A percentile compares a stretch with the other conserved stretches of the same genome.
These are phyloP conservation scores for Papilio polyxenes DNA, from an alignment of 1,140 invertebrate genomes.

Conservation along the genomic window DNA sequence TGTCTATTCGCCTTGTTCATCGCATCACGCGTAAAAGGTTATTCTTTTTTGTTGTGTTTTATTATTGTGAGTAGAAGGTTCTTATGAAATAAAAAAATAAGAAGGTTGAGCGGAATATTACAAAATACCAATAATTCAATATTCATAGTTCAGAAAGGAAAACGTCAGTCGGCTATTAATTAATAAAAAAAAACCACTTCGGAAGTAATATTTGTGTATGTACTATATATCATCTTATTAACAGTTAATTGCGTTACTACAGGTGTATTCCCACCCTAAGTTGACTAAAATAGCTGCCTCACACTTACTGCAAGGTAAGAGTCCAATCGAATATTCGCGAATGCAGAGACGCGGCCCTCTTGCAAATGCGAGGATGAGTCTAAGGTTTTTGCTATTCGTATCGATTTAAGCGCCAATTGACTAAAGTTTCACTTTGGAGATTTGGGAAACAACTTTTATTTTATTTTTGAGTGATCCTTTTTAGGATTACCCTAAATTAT, in stretches of 20 bases:
- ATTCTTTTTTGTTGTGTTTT: too few species aligned
- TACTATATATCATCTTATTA: too few species aligned
- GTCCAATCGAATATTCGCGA: slow-evolving; percentile 65
- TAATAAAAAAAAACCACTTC: too few species aligned
- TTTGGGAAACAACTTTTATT: neutral
- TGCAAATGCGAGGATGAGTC: slow-evolving; percentile 33
- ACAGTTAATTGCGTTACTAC: slow-evolving; percentile 1
- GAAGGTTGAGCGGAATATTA: too few species aligned
- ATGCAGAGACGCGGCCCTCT: slow-evolving; percentile 41
- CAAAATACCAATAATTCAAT: too few species aligned
- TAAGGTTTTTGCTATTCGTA: slow-evolving; percentile 21
- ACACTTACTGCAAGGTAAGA: slow-evolving; percentile 59
- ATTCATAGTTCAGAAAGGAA: too few species aligned
- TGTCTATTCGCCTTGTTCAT: too few species aligned
- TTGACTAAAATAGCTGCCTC: slow-evolving; percentile 67
- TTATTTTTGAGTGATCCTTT: neutral
- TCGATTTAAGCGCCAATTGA: neutral
- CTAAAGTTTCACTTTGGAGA: neutral
- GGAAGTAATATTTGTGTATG: too few species aligned
- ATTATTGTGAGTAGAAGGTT: too few species aligned
- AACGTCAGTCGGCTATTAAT: too few species aligned
- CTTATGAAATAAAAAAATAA: too few species aligned
- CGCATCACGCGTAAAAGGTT: too few species aligned
- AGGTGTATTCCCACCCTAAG: slow-evolving; percentile 53
- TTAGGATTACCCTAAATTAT: neutral